Base-by-base conservation (phyloP, 2,113 vertebrate species). In the Scatophagus argus region DNA sequence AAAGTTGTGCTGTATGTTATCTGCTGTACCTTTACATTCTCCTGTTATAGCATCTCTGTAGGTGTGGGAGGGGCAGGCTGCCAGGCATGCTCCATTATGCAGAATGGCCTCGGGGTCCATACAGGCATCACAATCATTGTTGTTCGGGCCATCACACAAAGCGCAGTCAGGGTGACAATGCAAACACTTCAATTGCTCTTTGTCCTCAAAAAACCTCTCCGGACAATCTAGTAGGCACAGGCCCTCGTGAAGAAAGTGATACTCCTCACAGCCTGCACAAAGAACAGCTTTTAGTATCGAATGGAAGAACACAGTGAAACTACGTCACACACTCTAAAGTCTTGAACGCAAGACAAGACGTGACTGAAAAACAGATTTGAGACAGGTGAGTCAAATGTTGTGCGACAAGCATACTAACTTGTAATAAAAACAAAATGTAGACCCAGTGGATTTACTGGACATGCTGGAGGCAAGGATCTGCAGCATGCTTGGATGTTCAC, bases 111-210 rank as follows among this genome's bases (percentile, higher is more conserved):
- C 77, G 0, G 38, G 1, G 8, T 83, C 68, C 1, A 21, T 0
- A 11, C 98, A 99, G 46, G 66, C 62, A 25, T 88, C 93, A 12
- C 98, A 99, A 82, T 97, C 94, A 0, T 95, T 74, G 0, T 36
- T 19, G 6, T 90, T 85, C 0, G 95, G 95, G 1, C 97, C 97
- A 0, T 84, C 93, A 64, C 97, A 99, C 39, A 92, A 61, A 36
- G 82, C 72, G 69, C 97, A 99, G 70, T 94, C 73, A 0, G 77
- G n/a, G 11, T 98, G 94, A 88, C 97, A 99, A 6, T 29, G 85
- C 66, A 91, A 62, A 68, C 97, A 99, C 49, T 75, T 81, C 34
- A 76, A 49, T 27, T 32, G 88, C 44, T 74, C 86, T 0, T 61
- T 49, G 63, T 95, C 94, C 10, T 84, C 83, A 0, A 95, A 97